A percentile compares a stretch with the other conserved stretches of the same genome.
Evolutionary conservation across 2,888 invertebrate genomes (phyloP).

Genomic region (Scaptomyza caliginosa): DNA sequence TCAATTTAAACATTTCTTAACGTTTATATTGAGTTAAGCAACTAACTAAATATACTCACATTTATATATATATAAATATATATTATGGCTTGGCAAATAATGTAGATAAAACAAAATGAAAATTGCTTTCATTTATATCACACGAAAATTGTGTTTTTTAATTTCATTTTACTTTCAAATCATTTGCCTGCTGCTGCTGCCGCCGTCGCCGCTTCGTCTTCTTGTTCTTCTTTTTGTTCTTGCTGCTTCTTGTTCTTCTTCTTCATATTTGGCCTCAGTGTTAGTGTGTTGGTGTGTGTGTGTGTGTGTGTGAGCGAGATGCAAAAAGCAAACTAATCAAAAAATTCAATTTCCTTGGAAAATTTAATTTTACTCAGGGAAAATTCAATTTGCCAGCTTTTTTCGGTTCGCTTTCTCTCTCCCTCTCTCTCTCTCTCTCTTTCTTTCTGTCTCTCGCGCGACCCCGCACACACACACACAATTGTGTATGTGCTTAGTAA

Average conservation of each 20-base stretch:
- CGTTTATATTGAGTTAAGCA: constrained; percentile 43
- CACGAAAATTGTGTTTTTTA: constrained; percentile 61
- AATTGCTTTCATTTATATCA: constrained; percentile 48
- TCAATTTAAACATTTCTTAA: constrained; percentile 41
- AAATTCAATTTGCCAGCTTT: constrained; percentile 76
- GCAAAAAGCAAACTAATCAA: constrained; percentile 83
- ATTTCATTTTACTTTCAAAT: constrained; percentile 80
- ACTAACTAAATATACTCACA: constrained; percentile 33
- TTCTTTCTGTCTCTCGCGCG: constrained; percentile 27
- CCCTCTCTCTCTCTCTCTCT: constrained; percentile 16
- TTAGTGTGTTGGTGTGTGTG: constrained; percentile 19
- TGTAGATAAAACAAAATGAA: constrained; percentile 30
- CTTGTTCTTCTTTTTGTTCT: constrained; percentile 38
- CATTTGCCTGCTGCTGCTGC: constrained; percentile 45
- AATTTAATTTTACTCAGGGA: constrained; percentile 79
- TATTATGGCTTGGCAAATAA: constrained; percentile 15
- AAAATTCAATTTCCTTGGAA: constrained; percentile 81
- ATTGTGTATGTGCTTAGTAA: constrained; percentile 36
- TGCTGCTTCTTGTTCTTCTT: constrained; percentile 26
- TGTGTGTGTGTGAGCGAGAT: constrained; percentile 67
- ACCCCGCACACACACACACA: constrained; percentile 27
- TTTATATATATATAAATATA: too few relatives aligned
- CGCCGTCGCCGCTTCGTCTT: constrained; percentile 22
- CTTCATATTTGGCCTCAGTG: constrained; percentile 1
- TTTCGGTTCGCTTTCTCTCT: constrained; percentile 32